phyloP scores from a whole-genome alignment of 2,113 vertebrate genomes.

The Sardina pilchardus region DNA sequence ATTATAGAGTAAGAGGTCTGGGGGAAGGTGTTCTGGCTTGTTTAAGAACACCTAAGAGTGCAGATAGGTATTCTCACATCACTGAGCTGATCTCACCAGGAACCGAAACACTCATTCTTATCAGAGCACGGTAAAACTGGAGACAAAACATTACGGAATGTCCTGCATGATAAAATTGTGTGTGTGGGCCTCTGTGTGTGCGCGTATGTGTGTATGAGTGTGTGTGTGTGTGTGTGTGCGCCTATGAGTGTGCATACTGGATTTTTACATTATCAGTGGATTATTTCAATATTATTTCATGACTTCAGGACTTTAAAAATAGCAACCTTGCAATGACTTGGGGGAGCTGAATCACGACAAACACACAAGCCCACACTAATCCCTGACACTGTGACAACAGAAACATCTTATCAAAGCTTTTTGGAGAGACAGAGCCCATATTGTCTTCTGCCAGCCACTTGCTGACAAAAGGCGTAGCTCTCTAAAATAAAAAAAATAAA shows the following conservation, averaged over 20 bases:
- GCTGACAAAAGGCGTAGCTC: neutral
- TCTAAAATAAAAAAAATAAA: neutral
- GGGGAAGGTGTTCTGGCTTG: conserved; percentile 21
- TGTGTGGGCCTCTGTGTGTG: conserved; percentile 23
- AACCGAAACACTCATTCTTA: neutral
- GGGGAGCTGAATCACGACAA: neutral
- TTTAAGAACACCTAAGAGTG: neutral
- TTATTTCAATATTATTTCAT: neutral
- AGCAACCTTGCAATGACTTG: neutral
- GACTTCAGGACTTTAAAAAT: neutral
- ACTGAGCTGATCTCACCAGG: neutral
- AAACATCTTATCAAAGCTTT: neutral
- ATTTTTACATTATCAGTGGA: neutral
- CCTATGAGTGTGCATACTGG: neutral
- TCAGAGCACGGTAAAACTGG: neutral
- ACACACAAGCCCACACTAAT: neutral
- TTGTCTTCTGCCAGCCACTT: neutral
- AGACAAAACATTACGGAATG: conserved; percentile 9
- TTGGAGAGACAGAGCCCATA: neutral
- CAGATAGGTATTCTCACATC: conserved; percentile 23
- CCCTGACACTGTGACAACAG: neutral
- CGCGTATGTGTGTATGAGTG: neutral
- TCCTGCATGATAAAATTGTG: neutral
- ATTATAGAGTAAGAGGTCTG: conserved; percentile 54
- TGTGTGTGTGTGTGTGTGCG: conserved; percentile 12